A percentile compares a stretch with the other conserved stretches of the same genome.
phyloP scores from a whole-genome alignment of 2,797 vertebrate genomes.

The Melanotaenia nigrans region DNA sequence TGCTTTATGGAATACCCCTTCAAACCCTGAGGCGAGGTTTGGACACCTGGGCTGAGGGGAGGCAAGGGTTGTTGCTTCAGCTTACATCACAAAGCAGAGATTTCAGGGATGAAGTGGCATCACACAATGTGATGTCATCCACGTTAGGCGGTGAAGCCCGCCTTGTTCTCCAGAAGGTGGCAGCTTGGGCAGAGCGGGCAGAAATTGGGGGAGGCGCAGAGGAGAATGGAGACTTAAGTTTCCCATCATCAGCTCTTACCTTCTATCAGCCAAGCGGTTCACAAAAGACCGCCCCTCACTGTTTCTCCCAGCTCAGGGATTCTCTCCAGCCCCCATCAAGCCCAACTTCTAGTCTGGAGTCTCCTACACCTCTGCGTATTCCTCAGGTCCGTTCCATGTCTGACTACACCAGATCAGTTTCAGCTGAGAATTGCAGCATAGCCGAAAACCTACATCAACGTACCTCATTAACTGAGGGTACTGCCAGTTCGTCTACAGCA shows the following conservation, averaged over 20 bases:
- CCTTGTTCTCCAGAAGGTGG: slow-evolving; percentile 95
- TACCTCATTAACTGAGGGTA: slow-evolving; percentile 66
- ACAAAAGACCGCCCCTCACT: slow-evolving; percentile 89
- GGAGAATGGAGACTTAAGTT: slow-evolving; percentile 91
- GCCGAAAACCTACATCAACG: slow-evolving; percentile 92
- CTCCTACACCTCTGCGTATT: slow-evolving; percentile 93
- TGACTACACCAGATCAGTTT: slow-evolving; percentile 84
- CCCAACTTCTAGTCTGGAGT: slow-evolving; percentile 75
- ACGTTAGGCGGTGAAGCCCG: slow-evolving; percentile 91
- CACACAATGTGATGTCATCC: slow-evolving; percentile 73
- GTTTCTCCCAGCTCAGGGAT: slow-evolving; percentile 81
- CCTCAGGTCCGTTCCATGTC: slow-evolving; percentile 95
- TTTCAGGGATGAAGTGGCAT: slow-evolving; percentile 77
- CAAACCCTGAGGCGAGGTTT: slow-evolving; percentile 94
- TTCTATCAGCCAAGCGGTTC: slow-evolving; percentile 90
- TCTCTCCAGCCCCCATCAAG: slow-evolving; percentile 74
- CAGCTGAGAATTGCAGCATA: slow-evolving; percentile 87
- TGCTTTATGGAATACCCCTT: slow-evolving; percentile 99
- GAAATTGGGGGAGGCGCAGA: slow-evolving; percentile 90
- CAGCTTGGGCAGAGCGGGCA: slow-evolving; percentile 92
- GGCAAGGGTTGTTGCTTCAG: slow-evolving; percentile 86
- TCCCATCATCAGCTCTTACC: slow-evolving; percentile 91
- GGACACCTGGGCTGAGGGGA: slow-evolving; percentile 91
- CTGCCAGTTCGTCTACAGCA: slow-evolving; percentile 51
- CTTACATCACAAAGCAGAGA: slow-evolving; percentile 86